Base-by-base conservation (phyloP, 2,113 vertebrate species). In the Polyodon spathula region DNA sequence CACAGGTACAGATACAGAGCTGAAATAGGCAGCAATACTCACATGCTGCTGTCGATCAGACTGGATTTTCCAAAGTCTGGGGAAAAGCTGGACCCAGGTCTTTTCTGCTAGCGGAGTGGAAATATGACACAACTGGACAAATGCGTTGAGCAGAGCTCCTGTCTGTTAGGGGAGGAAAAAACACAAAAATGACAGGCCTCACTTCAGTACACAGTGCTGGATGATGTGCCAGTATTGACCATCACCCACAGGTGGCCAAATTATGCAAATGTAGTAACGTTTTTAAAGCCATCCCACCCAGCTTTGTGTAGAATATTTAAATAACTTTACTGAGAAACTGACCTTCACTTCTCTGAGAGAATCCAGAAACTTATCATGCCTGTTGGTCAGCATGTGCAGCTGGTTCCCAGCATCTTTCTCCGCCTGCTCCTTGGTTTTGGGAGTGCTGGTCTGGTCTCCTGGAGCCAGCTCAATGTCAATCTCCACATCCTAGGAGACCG, bases 321-420 rank as follows among this genome's bases (percentile, higher is more conserved):
- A n/a, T n/a, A n/a, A n/a, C n/a, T n/a, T n/a, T n/a, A n/a, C n/a
- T n/a, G n/a, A n/a, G n/a, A n/a, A n/a, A 67, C 81, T 76, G 61
- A 98, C 96, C 93, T 99, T 99, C 66, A 99, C 94, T 54, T 99
- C 96, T 27, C 96, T 87, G 4, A 99, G 88, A 0, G 96, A 97
- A 61, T 99, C 96, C 0, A 99, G 89, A 52, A 99, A 99, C 69
- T 99, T 99, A 83, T 99, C 96, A 0, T 99, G 96, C 53, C 95
- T 79, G 75, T 98, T 99, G 60, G 96, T 99, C 41, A 99, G 76
- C 94, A 98, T 98, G 78, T 98, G 94, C 63, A 99, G 84, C 66
- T 99, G 96, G 76, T 98, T 99, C 11, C 96, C 96, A 1, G 96
- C 88, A 62, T 99, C 96, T 68, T 95, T 89, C 66, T 99, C 95